phyloP scores from a whole-genome alignment of 2,888 invertebrate species.

The Nomada ferruginata region DNA sequence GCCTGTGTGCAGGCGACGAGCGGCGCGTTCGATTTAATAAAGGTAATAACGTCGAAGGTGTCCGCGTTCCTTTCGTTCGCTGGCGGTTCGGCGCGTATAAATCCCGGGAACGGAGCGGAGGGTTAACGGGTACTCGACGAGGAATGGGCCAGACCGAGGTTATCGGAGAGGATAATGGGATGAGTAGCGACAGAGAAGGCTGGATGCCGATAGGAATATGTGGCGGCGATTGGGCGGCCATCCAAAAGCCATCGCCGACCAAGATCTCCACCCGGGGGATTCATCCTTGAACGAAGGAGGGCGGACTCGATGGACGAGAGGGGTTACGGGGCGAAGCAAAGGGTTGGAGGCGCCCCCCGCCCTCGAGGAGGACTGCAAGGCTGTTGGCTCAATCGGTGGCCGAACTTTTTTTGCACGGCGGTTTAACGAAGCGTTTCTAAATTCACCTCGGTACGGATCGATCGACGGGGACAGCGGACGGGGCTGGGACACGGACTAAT shows the following conservation, averaged over 20 bases:
- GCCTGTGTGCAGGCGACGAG: slow-evolving; percentile 32
- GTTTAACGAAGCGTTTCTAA: slow-evolving; percentile 80
- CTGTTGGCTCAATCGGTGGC: slow-evolving; percentile 68
- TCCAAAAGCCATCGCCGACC: slow-evolving; percentile 80
- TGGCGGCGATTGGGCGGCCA: slow-evolving; percentile 82
- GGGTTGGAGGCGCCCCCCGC: slow-evolving; percentile 23
- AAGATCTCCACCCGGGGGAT: slow-evolving; percentile 55
- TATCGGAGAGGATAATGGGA: slow-evolving; percentile 50
- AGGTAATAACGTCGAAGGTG: slow-evolving; percentile 83
- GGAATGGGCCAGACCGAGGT: slow-evolving; percentile 25
- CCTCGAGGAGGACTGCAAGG: slow-evolving; percentile 56
- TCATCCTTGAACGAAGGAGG: slow-evolving; percentile 54
- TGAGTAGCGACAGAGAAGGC: slow-evolving; percentile 43
- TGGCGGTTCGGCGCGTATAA: slow-evolving; percentile 65
- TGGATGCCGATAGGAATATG: slow-evolving; percentile 75
- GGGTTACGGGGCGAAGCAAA: slow-evolving; percentile 14
- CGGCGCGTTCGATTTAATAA: slow-evolving; percentile 75
- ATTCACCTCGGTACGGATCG: slow-evolving; percentile 77
- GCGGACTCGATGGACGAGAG: neutral
- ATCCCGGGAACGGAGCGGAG: slow-evolving; percentile 61
- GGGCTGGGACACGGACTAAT: slow-evolving; percentile 44
- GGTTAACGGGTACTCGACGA: slow-evolving; percentile 39
- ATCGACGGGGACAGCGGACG: slow-evolving; percentile 62
- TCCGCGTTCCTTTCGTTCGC: slow-evolving; percentile 75
- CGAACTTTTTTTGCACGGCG: slow-evolving; percentile 64